phyloP scores from a whole-genome alignment of 2,797 vertebrate species.

The Cryptoprocta ferox region DNA sequence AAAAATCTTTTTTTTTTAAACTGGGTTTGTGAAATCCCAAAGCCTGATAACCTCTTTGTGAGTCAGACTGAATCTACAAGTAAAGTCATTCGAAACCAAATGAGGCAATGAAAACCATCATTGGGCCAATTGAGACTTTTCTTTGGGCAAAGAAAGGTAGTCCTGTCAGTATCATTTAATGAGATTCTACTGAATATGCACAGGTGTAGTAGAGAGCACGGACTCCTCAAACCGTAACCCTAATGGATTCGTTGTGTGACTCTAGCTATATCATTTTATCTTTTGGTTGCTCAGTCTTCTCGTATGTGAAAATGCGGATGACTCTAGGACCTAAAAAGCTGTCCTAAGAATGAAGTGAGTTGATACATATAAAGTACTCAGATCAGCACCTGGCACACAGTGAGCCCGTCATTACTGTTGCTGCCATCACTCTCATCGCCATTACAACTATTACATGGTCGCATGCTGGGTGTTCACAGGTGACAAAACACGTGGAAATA shows the following conservation, averaged over 20 bases:
- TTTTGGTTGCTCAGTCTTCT: not conserved
- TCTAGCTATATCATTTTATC: not conserved
- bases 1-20: not conserved
- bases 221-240: not conserved
- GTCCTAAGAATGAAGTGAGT: not conserved
- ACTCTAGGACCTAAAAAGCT: not conserved
- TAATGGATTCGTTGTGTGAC: not conserved
- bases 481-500: not conserved
- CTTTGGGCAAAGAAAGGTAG: not conserved
- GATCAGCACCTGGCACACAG: not conserved
- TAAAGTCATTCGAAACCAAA: not conserved
- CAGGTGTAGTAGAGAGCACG: not conserved
- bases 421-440: too few species aligned
- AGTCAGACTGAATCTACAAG: not conserved
- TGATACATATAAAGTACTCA: not conserved
- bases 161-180: not conserved
- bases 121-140: not conserved
- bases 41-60: not conserved
- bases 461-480: not conserved
- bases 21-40: not conserved
- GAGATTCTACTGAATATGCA: not conserved
- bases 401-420: too few species aligned
- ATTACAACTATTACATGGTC: accelerated
- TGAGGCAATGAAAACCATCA: not conserved
- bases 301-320: not conserved